Evolutionary conservation across 2,113 vertebrate genomes (phyloP).

Genomic region (Neolamprologus sp.): DNA sequence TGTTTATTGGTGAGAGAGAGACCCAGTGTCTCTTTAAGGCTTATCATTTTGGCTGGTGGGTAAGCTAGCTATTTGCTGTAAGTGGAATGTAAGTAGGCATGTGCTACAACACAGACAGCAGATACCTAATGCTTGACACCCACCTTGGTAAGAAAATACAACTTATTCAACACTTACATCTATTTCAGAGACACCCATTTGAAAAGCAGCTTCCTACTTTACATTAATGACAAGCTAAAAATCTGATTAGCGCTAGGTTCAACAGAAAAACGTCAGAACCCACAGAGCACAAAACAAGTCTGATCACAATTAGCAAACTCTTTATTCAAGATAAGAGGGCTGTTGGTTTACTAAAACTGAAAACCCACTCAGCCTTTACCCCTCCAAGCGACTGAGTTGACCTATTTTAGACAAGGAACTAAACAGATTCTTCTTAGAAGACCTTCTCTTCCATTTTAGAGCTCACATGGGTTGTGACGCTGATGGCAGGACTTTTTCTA

Average conservation of each 20-base stretch:
- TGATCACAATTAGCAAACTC: neutral
- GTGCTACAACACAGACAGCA: conserved; percentile 41
- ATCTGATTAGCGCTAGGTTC: neutral
- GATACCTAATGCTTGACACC: neutral
- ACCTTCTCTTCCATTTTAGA: neutral
- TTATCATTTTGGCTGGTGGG: conserved; percentile 59
- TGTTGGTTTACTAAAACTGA: neutral
- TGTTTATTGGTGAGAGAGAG: neutral
- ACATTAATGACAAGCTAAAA: neutral
- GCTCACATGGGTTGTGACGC: conserved; percentile 28
- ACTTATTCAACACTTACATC: neutral
- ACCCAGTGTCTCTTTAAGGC: conserved; percentile 52
- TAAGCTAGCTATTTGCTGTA: conserved; percentile 65
- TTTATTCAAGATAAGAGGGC: neutral
- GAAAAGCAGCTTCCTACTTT: neutral
- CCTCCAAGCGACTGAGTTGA: neutral
- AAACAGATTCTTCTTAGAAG: conserved; percentile 6
- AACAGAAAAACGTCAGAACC: conserved; percentile 3
- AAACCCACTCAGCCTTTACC: conserved; percentile 16
- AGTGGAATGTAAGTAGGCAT: conserved; percentile 61
- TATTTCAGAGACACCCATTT: neutral
- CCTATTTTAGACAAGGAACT: neutral
- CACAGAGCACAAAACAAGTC: neutral
- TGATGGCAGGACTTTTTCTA: conserved; percentile 27
- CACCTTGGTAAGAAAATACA: conserved; percentile 2